Conservation (phyloP, 2,797 vertebrate genomes). For the Perodicticus potto region DNA sequence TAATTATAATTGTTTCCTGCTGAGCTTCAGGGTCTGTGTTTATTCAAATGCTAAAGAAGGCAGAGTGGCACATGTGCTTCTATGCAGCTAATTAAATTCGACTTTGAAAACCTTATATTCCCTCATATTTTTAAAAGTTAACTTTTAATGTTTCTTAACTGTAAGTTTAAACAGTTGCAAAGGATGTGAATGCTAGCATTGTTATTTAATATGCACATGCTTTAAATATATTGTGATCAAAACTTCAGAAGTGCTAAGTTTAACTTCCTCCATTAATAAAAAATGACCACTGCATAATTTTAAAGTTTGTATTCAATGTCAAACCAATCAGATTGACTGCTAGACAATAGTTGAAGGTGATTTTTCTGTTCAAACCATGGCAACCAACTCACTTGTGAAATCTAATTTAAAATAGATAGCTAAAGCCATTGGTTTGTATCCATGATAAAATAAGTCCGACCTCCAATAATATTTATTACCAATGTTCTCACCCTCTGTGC, state of each 20-base stretch:
- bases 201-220: neutral
- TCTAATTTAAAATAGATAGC: constrained; percentile 17
- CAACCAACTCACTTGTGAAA: constrained; percentile 9
- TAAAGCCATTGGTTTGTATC: neutral
- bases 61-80: neutral
- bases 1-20: neutral
- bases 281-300: neutral
- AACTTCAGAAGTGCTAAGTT: neutral
- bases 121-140: neutral
- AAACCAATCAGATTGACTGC: neutral
- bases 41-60: neutral
- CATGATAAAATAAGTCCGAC: neutral
- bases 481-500: neutral
- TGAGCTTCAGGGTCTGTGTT: neutral
- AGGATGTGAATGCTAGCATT: neutral
- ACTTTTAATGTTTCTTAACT: neutral
- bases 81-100: neutral
- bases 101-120: neutral
- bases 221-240: constrained; percentile 37
- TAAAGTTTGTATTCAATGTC: neutral
- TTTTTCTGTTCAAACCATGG: neutral
- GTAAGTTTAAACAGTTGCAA: neutral
- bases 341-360: neutral
- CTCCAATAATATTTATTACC: too few species aligned
- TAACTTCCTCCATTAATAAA: neutral